Evolutionary conservation across 2,888 invertebrate genomes (phyloP).

Genomic region (Miltochrista miniata): DNA sequence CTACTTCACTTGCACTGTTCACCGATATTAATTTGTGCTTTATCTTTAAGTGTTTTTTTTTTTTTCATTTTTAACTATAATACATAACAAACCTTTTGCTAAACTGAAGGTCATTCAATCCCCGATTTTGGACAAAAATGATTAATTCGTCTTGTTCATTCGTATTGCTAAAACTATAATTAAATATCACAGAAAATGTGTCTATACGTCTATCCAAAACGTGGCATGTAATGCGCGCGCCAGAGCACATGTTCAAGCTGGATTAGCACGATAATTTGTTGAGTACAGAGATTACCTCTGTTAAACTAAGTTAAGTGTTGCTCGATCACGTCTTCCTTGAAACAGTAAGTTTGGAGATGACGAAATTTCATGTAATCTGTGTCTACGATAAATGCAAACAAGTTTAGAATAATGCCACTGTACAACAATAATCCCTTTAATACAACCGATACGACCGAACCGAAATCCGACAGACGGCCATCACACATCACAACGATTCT

Average conservation of each 20-base stretch:
- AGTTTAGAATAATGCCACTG: background rate
- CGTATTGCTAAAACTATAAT: background rate
- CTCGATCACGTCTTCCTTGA: slow-evolving; percentile 6
- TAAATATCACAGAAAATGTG: background rate
- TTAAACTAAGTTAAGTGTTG: slow-evolving; percentile 7
- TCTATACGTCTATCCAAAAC: background rate
- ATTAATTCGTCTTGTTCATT: no score
- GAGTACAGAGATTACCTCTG: background rate
- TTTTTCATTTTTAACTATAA: no score
- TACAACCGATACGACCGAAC: no score
- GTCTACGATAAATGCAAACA: background rate
- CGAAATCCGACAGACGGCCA: no score
- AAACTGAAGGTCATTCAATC: no score
- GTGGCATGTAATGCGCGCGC: slow-evolving; percentile 1
- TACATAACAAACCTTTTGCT: no score
- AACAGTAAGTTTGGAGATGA: slow-evolving; percentile 3
- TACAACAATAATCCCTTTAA: no score
- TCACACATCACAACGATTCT: no score
- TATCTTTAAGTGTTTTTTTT: no score
- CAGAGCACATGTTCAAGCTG: background rate
- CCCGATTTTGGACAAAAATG: no score
- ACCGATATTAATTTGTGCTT: no score
- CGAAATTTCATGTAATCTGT: background rate
- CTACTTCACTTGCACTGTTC: no score
- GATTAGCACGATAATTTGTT: slow-evolving; percentile 8